Evolutionary conservation across 2,113 vertebrate genomes (phyloP).

Genomic region (Syngnathoides biaculeatus): DNA sequence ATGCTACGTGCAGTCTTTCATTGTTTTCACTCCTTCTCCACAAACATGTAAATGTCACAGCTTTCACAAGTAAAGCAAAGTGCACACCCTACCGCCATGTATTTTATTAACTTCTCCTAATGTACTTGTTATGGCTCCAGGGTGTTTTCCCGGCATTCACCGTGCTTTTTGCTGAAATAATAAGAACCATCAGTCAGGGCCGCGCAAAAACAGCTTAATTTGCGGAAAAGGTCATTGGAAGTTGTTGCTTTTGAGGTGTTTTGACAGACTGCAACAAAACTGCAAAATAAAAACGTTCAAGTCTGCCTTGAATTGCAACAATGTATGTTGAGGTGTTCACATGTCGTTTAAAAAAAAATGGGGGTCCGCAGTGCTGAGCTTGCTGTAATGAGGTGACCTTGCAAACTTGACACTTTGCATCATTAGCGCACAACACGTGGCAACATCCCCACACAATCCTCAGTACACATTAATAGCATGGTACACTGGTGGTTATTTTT

Average conservation of each 20-base stretch:
- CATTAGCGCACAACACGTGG: constrained; percentile 7
- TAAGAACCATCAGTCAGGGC: constrained; percentile 72
- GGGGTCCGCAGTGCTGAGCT: constrained; percentile 11
- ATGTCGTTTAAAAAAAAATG: constrained; percentile 19
- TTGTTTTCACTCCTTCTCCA: constrained; percentile 25
- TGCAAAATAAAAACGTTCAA: constrained; percentile 36
- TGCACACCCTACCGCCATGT: constrained; percentile 51
- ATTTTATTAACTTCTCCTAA: constrained; percentile 76
- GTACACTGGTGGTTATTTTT: not conserved
- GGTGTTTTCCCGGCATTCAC: constrained; percentile 70
- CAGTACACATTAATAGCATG: not conserved
- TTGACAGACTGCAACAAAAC: constrained; percentile 29
- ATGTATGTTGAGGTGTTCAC: constrained; percentile 17
- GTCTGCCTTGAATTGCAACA: constrained; percentile 25
- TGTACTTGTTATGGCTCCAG: constrained; percentile 66
- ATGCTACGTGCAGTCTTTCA: constrained; percentile 14
- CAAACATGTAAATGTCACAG: constrained; percentile 63
- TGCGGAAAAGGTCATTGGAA: constrained; percentile 76
- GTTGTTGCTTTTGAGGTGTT: constrained; percentile 56
- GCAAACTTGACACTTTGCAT: constrained; percentile 23
- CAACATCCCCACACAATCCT: constrained; percentile 8
- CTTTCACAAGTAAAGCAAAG: constrained; percentile 62
- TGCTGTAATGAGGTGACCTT: constrained; percentile 20
- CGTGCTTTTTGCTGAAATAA: constrained; percentile 74
- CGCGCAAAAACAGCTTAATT: constrained; percentile 71